Base-by-base conservation (phyloP, 2,888 invertebrate genomes). In the Phalera bucephala region DNA sequence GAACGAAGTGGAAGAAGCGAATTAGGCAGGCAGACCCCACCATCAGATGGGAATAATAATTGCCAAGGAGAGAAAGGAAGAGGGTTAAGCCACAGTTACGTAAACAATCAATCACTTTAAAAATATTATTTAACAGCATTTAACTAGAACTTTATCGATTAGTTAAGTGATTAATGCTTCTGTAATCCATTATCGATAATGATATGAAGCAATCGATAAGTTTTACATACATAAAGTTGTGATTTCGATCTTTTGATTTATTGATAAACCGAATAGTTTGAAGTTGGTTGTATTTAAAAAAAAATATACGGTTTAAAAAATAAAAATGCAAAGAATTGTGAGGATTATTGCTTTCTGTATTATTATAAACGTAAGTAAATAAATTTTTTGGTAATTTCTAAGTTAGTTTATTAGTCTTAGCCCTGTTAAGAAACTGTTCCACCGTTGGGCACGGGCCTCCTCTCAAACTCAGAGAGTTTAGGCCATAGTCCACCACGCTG, bases 191-290 rank as follows among this genome's bases (percentile, higher is more conserved):
- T 13, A 27, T 27, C 14, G 27, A 14, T 14, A n/a, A 8, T 0
- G 27, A 27, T 14, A 27, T 27, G 13, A 27, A 35, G 49, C 27
- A 72, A 73, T 56, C 53, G 62, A 62, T 64, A 52, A 54, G 49
- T 40, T 13, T 36, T 27, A 23, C 41, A 55, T 64, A 74, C 70
- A 64, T 63, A 70, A 60, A 48, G 46, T 14, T 51, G 26, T 26
- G 57, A 61, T 60, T 47, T 36, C 31, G 45, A 60, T 61, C 36
- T 9, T 12, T 34, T 36, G 19, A 26, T 52, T 54, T 59, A 72
- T 59, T 72, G 52, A 52, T 62, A 55, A 54, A 25, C 55, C 45
- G 31, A 36, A 41, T 40, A 49, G 27, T 29, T 28, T 42, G 23
- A 33, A 32, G 48, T 43, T 43, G 23, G 52, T 46, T 36, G 65